phyloP scores from a whole-genome alignment of 2,797 vertebrate species.

The Pteropus rufus region DNA sequence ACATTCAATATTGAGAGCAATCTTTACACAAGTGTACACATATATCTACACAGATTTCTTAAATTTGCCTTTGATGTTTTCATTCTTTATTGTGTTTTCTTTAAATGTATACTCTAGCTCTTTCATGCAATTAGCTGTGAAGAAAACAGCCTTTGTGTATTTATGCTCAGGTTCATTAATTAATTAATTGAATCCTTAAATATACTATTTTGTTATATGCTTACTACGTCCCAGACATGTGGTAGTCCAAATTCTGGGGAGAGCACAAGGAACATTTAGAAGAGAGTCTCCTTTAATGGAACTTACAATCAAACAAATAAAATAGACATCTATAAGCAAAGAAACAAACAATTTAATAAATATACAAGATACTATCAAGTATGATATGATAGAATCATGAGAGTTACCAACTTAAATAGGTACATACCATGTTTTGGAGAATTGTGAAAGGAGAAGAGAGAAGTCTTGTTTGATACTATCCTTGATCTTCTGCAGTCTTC shows the following conservation, averaged over 20 bases:
- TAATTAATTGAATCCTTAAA: not conserved
- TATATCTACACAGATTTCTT: not conserved
- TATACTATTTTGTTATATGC: not conserved
- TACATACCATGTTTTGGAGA: accelerated
- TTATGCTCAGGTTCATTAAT: not conserved
- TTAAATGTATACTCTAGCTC: not conserved
- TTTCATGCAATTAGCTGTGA: not conserved
- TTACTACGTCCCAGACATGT: not conserved
- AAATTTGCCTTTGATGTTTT: not conserved
- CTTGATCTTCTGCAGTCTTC: not conserved
- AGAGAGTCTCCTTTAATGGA: not conserved
- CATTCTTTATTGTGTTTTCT: not conserved
- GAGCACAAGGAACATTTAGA: not conserved
- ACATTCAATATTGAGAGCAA: not conserved
- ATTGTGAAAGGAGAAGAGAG: not conserved
- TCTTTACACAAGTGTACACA: not conserved
- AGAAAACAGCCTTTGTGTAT: not conserved
- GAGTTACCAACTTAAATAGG: not conserved
- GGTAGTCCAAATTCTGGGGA: not conserved
- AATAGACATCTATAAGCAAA: not conserved
- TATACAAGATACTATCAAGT: not conserved
- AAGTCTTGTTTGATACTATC: not conserved
- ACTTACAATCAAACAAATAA: not conserved
- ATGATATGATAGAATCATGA: not conserved
- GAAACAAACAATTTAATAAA: not conserved